Percentiles rank a stretch among this genome's conserved stretches.
phyloP scores from a whole-genome alignment of 53 echinoderm and acorn worm genomes.

The Luidia sarsii region DNA sequence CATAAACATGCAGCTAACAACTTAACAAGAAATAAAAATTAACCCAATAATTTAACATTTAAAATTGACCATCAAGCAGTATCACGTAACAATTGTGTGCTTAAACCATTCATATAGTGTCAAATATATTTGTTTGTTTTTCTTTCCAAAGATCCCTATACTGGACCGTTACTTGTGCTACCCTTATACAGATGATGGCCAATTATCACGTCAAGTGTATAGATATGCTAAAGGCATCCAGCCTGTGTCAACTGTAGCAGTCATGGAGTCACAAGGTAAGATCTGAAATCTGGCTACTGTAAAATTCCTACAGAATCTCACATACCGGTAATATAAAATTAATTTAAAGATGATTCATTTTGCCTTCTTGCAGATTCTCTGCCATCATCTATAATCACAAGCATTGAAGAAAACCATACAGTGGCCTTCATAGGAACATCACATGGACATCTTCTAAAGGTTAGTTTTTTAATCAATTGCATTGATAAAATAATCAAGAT shows the following conservation, averaged over 20 bases:
- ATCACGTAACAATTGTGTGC: no score
- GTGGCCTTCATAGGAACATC: conserved; percentile 72
- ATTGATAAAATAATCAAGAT: no score
- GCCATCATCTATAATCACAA: conserved; percentile 12
- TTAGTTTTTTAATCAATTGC: no score
- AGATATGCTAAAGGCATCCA: conserved; percentile 10
- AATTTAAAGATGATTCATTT: no score
- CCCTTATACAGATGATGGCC: not conserved
- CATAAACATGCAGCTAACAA: no score
- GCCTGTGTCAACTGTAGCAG: not conserved
- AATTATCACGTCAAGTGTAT: not conserved
- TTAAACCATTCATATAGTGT: no score
- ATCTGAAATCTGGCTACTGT: no score
- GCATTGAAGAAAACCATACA: conserved; percentile 51
- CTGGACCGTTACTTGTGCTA: not conserved
- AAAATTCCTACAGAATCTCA: not conserved
- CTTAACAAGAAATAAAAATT: no score
- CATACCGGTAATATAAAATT: not conserved
- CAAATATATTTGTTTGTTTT: not conserved
- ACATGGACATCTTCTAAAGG: conserved; percentile 68
- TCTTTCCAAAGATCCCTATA: not conserved
- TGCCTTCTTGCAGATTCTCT: not conserved
- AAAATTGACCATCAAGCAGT: no score
- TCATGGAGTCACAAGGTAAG: conserved; percentile 21
- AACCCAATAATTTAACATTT: no score